Evolutionary conservation across 2,888 invertebrate genomes (phyloP), one percentile per base, ranked within the genome.

Genomic region (Lasius platythorax): DNA sequence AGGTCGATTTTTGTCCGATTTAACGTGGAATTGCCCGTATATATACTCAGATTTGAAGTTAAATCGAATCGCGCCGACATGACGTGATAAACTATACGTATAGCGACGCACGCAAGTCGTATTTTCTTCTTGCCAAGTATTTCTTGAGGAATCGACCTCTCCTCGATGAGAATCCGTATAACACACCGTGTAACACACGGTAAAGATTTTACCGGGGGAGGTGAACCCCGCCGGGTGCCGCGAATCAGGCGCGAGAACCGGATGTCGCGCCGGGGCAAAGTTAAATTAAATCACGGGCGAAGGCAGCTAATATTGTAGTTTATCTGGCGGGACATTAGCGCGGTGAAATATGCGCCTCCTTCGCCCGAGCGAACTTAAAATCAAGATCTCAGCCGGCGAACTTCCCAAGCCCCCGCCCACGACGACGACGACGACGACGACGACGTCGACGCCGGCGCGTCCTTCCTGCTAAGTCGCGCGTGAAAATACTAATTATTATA

Each of bases 401-500:
- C 87, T 91, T 91, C 91, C 67, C 86, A 78, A 78, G 70, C 85
- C 58, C 33, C 58, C 33, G 23, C n/a, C 5, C 23, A 50, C 53
- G 70, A 40, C 68, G 70, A 78, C 76, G 76, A 40, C 76, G 73
- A 82, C 87, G 30, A 28, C n/a, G 23, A 23, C 56, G 79, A 23
- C 72, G 72, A 79, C 78, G 68, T 68, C 78, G 76, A 82, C 87
- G 87, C 87, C 63, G 56, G 72, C 85, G 87, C 90, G 83, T 90
- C 93, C 94, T 94, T 94, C 94, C 94, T 95, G 94, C 92, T 94
- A 94, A 95, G 94, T 95, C 94, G 94, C 93, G 93, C 94, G 93
- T 94, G 95, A 95, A 95, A 95, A 95, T 95, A 94, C 94, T 95
- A 95, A 95, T 95, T 95, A 95, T 95, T 95, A 94, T 93, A 94